Base-by-base conservation (phyloP, 2,888 invertebrate species). In the Dioctria rufipes region DNA sequence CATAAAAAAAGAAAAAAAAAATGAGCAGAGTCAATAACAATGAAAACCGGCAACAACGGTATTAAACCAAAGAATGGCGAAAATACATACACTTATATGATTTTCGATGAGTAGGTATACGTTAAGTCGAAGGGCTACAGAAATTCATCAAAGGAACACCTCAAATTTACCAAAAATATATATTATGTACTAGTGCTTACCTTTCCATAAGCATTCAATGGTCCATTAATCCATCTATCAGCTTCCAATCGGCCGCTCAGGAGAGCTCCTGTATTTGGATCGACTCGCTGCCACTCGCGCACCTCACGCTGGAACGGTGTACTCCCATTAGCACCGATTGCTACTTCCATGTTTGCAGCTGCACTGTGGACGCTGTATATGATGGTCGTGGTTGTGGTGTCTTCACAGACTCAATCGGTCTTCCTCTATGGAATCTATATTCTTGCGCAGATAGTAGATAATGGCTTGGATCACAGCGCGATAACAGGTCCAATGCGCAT, bases 231-330 rank as follows among this genome's bases (percentile, higher is more conserved):
- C 89, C 89, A 89, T 85, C 89, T 88, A 88, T 89, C 89, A 83
- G 89, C 89, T 86, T 89, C 89, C 84, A 89, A 86, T 83, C 89
- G 89, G 81, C 89, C 89, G 84, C 87, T 89, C 84, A 89, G 84
- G 84, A 89, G 85, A 81, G 89, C 89, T 83, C 89, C 89, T 83
- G 89, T 89, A 86, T 88, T 86, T 85, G 89, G 88, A 88, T 89
- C 89, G 85, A 89, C 86, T 85, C 88, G 88, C 85, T 89, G 89
- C 89, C 89, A 89, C 86, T 89, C 89, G 85, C 89, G 89, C 86
- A 89, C 88, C 84, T 89, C 89, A 40, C 89, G 88, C 83, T 88
- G 89, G 85, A 89, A 89, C 82, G 89, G 89, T 82, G 89, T 87
- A 84, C 86, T 85, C 83, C 86, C 85, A 82, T 83, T 84, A 80